Conservation (phyloP, 2,797 vertebrate species). For the Micropoecilia bifurca region DNA sequence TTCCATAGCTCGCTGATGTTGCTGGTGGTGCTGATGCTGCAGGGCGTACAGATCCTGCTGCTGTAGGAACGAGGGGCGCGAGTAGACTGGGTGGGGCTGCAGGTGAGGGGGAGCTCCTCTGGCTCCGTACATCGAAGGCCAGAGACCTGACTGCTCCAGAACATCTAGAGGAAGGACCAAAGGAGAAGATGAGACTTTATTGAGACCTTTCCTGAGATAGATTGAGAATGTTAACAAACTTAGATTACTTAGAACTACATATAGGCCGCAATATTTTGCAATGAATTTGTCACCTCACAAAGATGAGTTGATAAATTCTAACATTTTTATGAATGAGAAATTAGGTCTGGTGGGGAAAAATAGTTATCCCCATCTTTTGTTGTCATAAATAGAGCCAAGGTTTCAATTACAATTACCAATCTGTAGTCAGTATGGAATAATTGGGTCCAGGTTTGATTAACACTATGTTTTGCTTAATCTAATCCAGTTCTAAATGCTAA, state of each 20-base stretch:
- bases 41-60: slow-evolving; percentile 93
- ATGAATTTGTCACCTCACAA: not conserved
- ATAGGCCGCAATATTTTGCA: not conserved
- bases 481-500: not conserved
- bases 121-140: slow-evolving; percentile 91
- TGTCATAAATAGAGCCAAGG: not conserved
- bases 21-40: slow-evolving; percentile 83
- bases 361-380: not conserved
- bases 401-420: not conserved
- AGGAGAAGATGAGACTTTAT: slow-evolving; percentile 8
- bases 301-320: not conserved
- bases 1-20: slow-evolving; percentile 80
- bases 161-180: slow-evolving; percentile 81
- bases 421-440: not conserved
- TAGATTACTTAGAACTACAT: not conserved
- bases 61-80: slow-evolving; percentile 90
- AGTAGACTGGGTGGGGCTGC: slow-evolving; percentile 92
- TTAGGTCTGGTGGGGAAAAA: not conserved
- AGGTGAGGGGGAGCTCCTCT: slow-evolving; percentile 90
- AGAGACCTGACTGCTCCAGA: slow-evolving; percentile 93
- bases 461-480: not conserved
- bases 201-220: not conserved
- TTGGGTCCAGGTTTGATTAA: not conserved
- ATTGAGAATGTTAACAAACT: not conserved
- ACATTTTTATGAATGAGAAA: not conserved